Evolutionary conservation across 2,888 invertebrate genomes (phyloP).

Genomic region (Drosophila rellima): DNA sequence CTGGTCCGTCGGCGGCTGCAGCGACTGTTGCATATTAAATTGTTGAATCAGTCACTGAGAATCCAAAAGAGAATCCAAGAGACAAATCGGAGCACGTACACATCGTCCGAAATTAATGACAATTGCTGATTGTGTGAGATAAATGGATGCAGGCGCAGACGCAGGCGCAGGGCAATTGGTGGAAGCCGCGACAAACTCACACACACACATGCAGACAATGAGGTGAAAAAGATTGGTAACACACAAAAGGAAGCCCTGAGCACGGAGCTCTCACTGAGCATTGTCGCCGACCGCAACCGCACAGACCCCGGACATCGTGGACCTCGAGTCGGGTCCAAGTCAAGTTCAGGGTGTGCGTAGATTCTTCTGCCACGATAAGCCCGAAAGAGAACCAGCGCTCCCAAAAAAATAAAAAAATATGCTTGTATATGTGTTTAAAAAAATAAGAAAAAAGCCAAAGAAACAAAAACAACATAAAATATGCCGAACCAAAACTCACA

Average conservation of each 20-base stretch:
- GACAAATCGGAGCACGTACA: slow-evolving; percentile 83
- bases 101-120: slow-evolving; percentile 82
- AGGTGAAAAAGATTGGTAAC: slow-evolving; percentile 63
- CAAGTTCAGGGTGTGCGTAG: slow-evolving; percentile 70
- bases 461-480: slow-evolving; percentile 27
- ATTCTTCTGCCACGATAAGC: slow-evolving; percentile 56
- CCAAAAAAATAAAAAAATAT: slow-evolving; percentile 20
- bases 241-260: slow-evolving; percentile 57
- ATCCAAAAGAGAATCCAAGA: slow-evolving; percentile 53
- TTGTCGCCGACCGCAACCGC: slow-evolving; percentile 21
- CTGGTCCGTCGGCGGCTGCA: slow-evolving; percentile 12
- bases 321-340: slow-evolving; percentile 46
- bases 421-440: too few relatives aligned
- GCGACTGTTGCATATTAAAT: slow-evolving; percentile 83
- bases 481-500: slow-evolving; percentile 43
- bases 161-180: slow-evolving; percentile 60
- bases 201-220: slow-evolving; percentile 9
- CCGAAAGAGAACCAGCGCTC: slow-evolving; percentile 36
- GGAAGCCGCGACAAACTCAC: slow-evolving; percentile 62
- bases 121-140: slow-evolving; percentile 82
- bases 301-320: slow-evolving; percentile 18
- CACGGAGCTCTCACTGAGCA: slow-evolving; percentile 23
- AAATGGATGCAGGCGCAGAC: slow-evolving; percentile 44
- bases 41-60: slow-evolving; percentile 71
- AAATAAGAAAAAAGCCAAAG: slow-evolving; percentile 16